Conservation (phyloP, 2,888 invertebrate genomes). For the Caradrina clavipalpis region DNA sequence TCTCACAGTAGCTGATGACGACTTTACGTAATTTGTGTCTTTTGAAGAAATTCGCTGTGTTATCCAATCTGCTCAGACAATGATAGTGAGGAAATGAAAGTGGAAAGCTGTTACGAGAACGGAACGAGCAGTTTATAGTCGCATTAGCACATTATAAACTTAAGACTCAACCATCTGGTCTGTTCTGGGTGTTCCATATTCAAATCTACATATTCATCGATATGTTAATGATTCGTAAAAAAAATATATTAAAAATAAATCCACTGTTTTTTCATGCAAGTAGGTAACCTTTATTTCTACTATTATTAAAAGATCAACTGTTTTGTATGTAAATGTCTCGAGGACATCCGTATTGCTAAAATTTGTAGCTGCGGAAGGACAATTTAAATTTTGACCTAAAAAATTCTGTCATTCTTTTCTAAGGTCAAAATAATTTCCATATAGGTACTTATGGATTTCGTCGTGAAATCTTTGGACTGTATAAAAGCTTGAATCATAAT, state of each 20-base stretch:
- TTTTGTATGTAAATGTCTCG: conserved; percentile 58
- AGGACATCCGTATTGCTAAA: conserved; percentile 44
- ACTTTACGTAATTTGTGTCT: conserved; percentile 84
- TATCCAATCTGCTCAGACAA: conserved; percentile 89
- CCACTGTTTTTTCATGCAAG: conserved; percentile 34
- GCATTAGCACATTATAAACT: conserved; percentile 66
- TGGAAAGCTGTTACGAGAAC: conserved; percentile 87
- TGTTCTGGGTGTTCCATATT: conserved; percentile 42
- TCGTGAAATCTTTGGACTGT: background rate
- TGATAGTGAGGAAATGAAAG: conserved; percentile 89
- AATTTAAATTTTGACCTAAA: conserved; percentile 34
- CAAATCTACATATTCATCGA: conserved; percentile 54
- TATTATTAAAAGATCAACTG: conserved; percentile 56
- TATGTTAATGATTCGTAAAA: conserved; percentile 42
- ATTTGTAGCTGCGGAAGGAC: conserved; percentile 30
- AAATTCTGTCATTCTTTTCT: conserved; percentile 14
- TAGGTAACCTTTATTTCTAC: conserved; percentile 54
- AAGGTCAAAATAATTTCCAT: background rate
- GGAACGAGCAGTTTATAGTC: conserved; percentile 75
- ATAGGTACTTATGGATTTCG: background rate
- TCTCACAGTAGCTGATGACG: conserved; percentile 80
- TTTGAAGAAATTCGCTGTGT: conserved; percentile 85
- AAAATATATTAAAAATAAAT: conserved; percentile 35
- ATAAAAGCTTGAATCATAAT: background rate
- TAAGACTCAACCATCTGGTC: conserved; percentile 27